A percentile compares a stretch with the other conserved stretches of the same genome.
phyloP scores from a whole-genome alignment of 2,113 vertebrate species.

The Cettia cetti region DNA sequence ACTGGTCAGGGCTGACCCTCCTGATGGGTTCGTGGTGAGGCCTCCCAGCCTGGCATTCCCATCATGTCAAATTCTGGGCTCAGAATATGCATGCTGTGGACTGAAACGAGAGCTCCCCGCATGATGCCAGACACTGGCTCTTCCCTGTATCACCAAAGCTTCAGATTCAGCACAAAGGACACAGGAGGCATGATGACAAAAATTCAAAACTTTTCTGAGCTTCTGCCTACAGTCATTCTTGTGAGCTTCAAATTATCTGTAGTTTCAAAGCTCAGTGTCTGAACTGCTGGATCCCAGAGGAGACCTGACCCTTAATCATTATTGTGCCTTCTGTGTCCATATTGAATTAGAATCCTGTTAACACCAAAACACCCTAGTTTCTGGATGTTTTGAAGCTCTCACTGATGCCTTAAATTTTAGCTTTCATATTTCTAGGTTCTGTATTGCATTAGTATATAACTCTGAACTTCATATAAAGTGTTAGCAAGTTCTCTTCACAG shows the following conservation, averaged over 20 bases:
- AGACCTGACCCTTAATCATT: neutral
- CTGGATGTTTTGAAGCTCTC: neutral
- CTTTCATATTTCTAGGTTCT: neutral
- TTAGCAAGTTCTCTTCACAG: neutral
- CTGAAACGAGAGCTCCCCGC: neutral
- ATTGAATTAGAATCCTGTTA: constrained; percentile 2
- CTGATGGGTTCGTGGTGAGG: accelerated
- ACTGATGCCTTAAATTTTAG: neutral
- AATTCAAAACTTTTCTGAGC: neutral
- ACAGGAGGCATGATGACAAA: neutral
- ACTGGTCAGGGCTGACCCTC: neutral
- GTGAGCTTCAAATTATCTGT: neutral
- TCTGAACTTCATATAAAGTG: neutral
- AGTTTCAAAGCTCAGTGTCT: neutral
- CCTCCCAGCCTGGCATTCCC: neutral
- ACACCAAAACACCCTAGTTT: neutral
- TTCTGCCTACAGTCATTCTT: neutral
- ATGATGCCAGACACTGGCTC: neutral
- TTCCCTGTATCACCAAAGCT: neutral
- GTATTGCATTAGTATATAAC: neutral
- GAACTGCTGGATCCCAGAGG: neutral
- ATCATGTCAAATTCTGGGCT: neutral
- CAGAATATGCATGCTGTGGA: accelerated
- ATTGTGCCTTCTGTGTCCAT: neutral
- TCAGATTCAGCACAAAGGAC: neutral